Evolutionary conservation across 2,113 vertebrate species (phyloP).

Genomic region (Bombycilla garrulus): DNA sequence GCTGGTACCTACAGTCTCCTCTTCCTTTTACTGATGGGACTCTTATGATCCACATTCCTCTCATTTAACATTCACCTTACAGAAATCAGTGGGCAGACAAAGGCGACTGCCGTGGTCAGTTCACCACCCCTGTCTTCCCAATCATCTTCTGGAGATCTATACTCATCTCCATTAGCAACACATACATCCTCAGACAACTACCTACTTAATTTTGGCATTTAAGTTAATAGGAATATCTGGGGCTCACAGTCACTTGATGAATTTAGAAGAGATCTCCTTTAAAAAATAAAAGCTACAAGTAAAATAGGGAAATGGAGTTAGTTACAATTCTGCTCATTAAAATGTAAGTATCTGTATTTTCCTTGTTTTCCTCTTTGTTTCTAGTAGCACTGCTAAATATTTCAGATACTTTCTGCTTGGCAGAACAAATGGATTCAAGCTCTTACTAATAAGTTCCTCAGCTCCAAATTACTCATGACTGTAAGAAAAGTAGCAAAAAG

Average conservation of each 20-base stretch:
- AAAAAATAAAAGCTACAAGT: not conserved
- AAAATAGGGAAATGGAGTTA: not conserved
- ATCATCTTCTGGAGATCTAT: not conserved
- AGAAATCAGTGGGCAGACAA: not conserved
- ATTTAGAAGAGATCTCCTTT: not conserved
- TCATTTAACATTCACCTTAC: not conserved
- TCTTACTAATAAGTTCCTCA: not conserved
- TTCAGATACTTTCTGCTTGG: conserved; percentile 7
- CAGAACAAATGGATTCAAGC: conserved; percentile 20
- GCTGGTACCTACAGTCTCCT: not conserved
- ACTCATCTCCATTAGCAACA: not conserved
- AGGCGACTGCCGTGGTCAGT: not conserved
- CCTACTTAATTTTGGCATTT: not conserved
- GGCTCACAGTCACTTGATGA: not conserved
- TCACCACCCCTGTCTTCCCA: not conserved
- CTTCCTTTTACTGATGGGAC: not conserved
- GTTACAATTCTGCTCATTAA: not conserved
- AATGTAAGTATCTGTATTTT: not conserved
- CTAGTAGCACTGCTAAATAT: not conserved
- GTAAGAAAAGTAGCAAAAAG: not conserved
- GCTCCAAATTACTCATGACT: not conserved
- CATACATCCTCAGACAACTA: not conserved
- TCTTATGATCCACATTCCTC: not conserved
- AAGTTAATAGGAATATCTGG: not conserved
- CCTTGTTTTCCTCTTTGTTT: not conserved